These are phyloP conservation scores for Corbicula japonica DNA, from an alignment of 2,888 invertebrate species.

Conservation along the genomic window DNA sequence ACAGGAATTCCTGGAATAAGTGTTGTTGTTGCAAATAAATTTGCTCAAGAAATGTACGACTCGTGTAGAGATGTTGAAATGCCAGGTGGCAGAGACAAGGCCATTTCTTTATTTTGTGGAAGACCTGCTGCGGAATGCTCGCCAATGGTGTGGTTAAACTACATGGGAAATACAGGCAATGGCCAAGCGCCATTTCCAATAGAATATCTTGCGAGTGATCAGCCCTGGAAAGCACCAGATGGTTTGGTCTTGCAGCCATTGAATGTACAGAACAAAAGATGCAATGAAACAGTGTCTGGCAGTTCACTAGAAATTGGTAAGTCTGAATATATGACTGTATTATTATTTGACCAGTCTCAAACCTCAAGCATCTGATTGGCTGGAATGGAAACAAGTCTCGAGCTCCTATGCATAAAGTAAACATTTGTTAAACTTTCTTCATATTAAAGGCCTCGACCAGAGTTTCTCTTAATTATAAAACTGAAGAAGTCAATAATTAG, in stretches of 20 bases:
- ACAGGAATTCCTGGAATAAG: constrained; percentile 88
- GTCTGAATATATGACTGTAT: too few relatives aligned
- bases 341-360: too few relatives aligned
- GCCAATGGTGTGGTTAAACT: constrained; percentile 88
- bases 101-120: constrained; percentile 94
- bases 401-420: too few relatives aligned
- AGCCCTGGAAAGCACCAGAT: constrained; percentile 37
- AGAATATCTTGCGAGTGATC: constrained; percentile 82
- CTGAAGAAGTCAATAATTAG: too few relatives aligned
- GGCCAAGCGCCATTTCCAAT: constrained; percentile 84
- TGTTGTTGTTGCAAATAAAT: constrained; percentile 91
- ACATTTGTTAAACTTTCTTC: too few relatives aligned
- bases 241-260: constrained; percentile 71
- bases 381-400: too few relatives aligned
- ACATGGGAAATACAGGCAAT: constrained; percentile 85
- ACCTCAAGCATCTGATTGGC: too few relatives aligned
- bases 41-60: constrained; percentile 91
- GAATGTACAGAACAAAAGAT: constrained; percentile 72
- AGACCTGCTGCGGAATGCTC: constrained; percentile 90
- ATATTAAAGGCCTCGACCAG: too few relatives aligned
- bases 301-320: constrained; percentile 22
- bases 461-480: too few relatives aligned
- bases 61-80: constrained; percentile 94
- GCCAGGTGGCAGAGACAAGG: constrained; percentile 90
- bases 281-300: constrained; percentile 61